Evolutionary conservation across 1,140 invertebrate species (phyloP), one percentile per base, ranked within the genome.

Genomic region (Drosophila suzukii): DNA sequence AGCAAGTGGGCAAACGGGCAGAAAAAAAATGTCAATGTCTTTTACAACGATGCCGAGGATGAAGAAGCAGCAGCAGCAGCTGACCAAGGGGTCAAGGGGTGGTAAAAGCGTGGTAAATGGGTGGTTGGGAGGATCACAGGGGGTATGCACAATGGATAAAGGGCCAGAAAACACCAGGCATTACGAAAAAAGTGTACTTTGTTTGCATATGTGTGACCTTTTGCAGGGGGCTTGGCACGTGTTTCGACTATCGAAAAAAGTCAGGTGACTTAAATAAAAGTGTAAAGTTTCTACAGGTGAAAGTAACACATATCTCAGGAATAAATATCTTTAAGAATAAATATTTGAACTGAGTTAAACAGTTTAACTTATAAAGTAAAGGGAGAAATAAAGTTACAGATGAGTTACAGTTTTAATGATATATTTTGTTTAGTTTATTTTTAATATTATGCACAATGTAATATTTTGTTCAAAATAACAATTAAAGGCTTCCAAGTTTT

Each of bases 11-110:
- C 36, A 56, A 36, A 10, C 30, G 46, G 17, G 27, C 41, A 20
- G 36, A 60, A 53, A 71, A 63, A 84, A 71, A 71, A 78, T 75
- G 81, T 84, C 81, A 84, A 84, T 83, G 72, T 76, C 74, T 85
- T 81, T 75, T 57, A 71, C 67, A 85, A 34, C 43, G 41, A 27
- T 62, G 51, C 50, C 41, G 55, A 46, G 46, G 32, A 50, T 47
- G 60, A 59, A 68, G 43, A 5, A 46, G 43, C 15, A 46, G 54
- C 39, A 36, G 8, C 41, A 32, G 27, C 36, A 80, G 61, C 47
- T 73, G 71, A 74, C 56, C 43, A 56, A 56, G 46, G 36, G 46
- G 13, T 36, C 20, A 66, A 6, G 27, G 24, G 50, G 34, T 70
- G 34, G 30, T 10, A 17, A 36, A 15, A 20, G 20, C 1, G 20